A percentile compares a stretch with the other conserved stretches of the same genome.
phyloP scores from a whole-genome alignment of 2,797 vertebrate species.

The Poeciliopsis gracilis region DNA sequence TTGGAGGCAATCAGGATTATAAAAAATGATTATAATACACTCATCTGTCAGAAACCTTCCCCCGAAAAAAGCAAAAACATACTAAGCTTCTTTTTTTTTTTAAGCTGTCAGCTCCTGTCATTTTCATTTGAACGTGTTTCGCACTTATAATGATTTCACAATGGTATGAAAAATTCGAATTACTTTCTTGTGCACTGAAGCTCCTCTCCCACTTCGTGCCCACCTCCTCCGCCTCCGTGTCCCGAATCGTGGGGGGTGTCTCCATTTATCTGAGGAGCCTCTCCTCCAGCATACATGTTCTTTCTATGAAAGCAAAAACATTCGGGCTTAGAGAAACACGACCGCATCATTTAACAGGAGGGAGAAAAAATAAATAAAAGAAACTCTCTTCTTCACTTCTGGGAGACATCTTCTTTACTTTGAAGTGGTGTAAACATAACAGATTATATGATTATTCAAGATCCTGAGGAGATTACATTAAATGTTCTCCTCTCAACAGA shows the following conservation, averaged over 20 bases:
- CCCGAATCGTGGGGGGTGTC: constrained; percentile 87
- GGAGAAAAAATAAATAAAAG: not conserved
- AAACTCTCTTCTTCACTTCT: not conserved
- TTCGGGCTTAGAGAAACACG: not conserved
- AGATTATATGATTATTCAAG: not conserved
- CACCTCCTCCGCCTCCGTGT: constrained; percentile 77
- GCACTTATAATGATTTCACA: not conserved
- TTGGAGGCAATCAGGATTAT: not conserved
- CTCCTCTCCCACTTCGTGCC: constrained; percentile 91
- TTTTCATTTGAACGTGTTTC: not conserved
- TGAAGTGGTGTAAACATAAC: not conserved
- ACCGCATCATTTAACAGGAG: not conserved
- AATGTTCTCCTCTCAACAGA: not conserved
- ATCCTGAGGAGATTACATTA: not conserved
- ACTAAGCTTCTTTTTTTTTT: not conserved
- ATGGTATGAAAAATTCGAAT: not conserved
- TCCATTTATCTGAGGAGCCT: constrained; percentile 93
- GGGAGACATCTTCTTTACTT: not conserved
- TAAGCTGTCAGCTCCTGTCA: not conserved
- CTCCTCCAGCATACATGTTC: constrained; percentile 90
- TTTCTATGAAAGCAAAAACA: constrained; percentile 79
- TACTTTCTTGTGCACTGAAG: constrained; percentile 90
- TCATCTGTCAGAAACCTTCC: not conserved
- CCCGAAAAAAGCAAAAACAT: not conserved
- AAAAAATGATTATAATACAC: not conserved